Evolutionary conservation across 2,797 vertebrate species (phyloP), one percentile per base, ranked within the genome.

Genomic region (Malurus leucopterus): DNA sequence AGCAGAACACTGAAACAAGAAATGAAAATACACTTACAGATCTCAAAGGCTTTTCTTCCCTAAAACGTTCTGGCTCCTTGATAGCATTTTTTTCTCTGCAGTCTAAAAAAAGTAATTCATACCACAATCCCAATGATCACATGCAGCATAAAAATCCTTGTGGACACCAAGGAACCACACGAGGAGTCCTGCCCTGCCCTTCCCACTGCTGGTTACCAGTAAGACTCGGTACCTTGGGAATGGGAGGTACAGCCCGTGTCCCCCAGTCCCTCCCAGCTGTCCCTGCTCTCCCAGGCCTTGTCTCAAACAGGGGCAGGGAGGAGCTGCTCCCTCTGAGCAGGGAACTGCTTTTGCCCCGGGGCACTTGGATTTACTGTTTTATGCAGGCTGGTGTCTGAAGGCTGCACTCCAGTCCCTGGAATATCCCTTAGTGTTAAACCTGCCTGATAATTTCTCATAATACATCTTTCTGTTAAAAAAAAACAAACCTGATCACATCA

Each of bases 1-100:
- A n/a, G 61, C 36, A 92, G 78, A 94, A 88, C 84, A 83, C 11
- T 92, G 87, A 89, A 93, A 84, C 64, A 71, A 89, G 69, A 93
- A 94, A 81, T 75, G 32, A 80, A 85, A 93, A 89, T 49, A 76
- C 26, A 63, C 12, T 40, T 68, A 15, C 2, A 47, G 51, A 75
- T 62, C 61, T 71, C 59, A 61, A 65, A 86, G 55, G 74, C 46
- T 62, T 32, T 78, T 67, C 57, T 64, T 41, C 68, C 67, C 54
- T 58, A 55, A 61, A 75, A 43, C 23, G 6, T 21, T 65, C 50
- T 1, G 1, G 20, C 51, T 86, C 58, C 58, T 50, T 36, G 44
- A 3, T 11, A 57, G 49, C 8, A 14, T 69, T 82, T 84, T 75
- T 75, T 62, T 64, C 21, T 63, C 58, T 50, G 36, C 6, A 9